Conservation (phyloP, 2,113 vertebrate genomes). For the Prietella phreatophila region DNA sequence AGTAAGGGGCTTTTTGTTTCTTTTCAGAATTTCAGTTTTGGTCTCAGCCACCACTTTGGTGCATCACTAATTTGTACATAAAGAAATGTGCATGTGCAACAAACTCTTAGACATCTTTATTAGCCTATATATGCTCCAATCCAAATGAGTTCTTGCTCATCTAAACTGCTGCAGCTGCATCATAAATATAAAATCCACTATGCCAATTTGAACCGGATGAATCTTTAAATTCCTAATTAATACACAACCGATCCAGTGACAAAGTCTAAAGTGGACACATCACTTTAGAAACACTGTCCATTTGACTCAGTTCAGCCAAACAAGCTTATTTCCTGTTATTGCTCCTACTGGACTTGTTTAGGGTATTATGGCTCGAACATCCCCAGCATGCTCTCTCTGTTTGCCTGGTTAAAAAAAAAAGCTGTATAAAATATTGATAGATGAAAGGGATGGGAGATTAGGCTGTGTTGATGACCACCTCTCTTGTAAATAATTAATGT, state of each 20-base stretch:
- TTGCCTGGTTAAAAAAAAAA: slow-evolving; percentile 31
- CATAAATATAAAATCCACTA: not conserved
- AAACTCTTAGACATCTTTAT: not conserved
- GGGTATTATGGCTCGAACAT: slow-evolving; percentile 23
- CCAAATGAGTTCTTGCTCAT: not conserved
- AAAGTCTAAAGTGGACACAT: not conserved
- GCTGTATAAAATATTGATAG: slow-evolving; percentile 51
- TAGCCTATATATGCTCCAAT: not conserved
- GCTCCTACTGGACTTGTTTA: slow-evolving; percentile 25
- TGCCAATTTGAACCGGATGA: not conserved
- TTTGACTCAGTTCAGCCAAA: slow-evolving; percentile 15
- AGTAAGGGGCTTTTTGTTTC: too few relatives aligned
- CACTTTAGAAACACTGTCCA: not conserved
- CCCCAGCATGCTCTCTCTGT: slow-evolving; percentile 30
- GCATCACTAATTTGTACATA: not conserved
- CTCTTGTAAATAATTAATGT: slow-evolving; percentile 49
- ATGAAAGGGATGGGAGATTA: slow-evolving; percentile 17
- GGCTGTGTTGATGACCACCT: slow-evolving; percentile 39
- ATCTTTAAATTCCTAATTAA: slow-evolving; percentile 13
- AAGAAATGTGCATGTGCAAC: not conserved
- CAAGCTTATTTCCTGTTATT: slow-evolving; percentile 21
- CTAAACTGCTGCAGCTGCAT: not conserved
- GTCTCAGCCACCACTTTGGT: not conserved
- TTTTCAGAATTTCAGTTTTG: not conserved
- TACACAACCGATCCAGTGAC: not conserved